Evolutionary conservation across 2,113 vertebrate species (phyloP).

Genomic region (Centropristis striata): DNA sequence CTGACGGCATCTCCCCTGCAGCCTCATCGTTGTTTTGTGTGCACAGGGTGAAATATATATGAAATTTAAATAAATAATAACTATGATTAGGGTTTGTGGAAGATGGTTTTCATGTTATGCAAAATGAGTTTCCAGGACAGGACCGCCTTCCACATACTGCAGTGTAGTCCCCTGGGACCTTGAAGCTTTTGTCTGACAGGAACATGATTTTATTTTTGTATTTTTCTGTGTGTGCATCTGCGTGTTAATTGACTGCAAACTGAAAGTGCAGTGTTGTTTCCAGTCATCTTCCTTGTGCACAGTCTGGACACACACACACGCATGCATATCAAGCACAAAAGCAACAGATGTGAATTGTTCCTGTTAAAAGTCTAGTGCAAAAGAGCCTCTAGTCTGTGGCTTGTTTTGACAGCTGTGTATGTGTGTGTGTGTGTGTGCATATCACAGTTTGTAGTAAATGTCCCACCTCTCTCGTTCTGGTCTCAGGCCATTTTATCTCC

Average conservation of each 20-base stretch:
- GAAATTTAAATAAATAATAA: background rate
- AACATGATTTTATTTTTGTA: conserved; percentile 8
- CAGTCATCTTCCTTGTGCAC: conserved; percentile 19
- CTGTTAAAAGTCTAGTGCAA: conserved; percentile 14
- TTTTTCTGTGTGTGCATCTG: background rate
- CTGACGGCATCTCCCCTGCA: background rate
- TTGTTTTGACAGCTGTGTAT: conserved; percentile 60
- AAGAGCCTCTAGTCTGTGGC: conserved; percentile 9
- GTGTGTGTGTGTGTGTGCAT: conserved; percentile 10
- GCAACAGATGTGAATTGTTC: conserved; percentile 46
- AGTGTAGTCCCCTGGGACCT: background rate
- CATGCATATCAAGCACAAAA: conserved; percentile 12
- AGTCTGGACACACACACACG: background rate
- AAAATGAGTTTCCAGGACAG: background rate
- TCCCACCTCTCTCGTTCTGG: conserved; percentile 10
- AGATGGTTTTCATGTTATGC: background rate
- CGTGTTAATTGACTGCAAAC: conserved; percentile 9
- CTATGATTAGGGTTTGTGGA: background rate
- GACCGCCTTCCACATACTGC: background rate
- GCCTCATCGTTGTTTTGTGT: background rate
- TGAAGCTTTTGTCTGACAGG: conserved; percentile 14
- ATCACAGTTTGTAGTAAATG: conserved; percentile 46
- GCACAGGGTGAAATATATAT: background rate
- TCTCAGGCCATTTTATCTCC: conserved; percentile 41
- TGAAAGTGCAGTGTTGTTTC: conserved; percentile 28